Evolutionary conservation across 2,113 vertebrate genomes (phyloP).

Genomic region (Petaurus breviceps): DNA sequence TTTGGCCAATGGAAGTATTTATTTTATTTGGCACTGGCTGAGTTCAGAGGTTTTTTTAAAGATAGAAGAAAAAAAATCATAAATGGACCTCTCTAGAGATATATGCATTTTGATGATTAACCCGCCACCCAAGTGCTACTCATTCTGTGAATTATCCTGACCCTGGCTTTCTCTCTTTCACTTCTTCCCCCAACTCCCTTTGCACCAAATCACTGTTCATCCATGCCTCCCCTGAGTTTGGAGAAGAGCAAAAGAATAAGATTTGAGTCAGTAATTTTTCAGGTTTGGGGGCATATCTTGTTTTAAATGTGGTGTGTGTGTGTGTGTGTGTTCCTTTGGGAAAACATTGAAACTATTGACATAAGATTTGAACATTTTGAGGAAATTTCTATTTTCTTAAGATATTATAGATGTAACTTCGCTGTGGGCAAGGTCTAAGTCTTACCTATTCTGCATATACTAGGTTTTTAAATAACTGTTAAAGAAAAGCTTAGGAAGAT

Average conservation of each 20-base stretch:
- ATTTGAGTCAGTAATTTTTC: neutral
- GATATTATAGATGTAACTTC: neutral
- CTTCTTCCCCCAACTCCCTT: neutral
- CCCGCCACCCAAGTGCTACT: too few relatives aligned
- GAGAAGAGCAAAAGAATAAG: neutral
- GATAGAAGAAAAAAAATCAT: neutral
- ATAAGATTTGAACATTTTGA: neutral
- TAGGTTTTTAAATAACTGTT: neutral
- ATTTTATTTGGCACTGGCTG: neutral
- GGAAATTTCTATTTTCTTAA: neutral
- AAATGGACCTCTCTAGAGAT: neutral
- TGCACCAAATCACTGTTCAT: neutral
- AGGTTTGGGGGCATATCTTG: too few relatives aligned
- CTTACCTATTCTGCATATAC: neutral
- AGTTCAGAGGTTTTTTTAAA: neutral
- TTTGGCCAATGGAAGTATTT: neutral
- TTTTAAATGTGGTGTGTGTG: too few relatives aligned
- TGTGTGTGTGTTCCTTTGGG: neutral
- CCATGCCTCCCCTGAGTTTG: neutral
- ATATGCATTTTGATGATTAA: neutral
- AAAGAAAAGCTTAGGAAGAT: neutral
- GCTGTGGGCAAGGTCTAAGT: too few relatives aligned
- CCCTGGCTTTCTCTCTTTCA: neutral
- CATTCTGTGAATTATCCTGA: neutral
- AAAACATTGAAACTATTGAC: neutral